Percentiles rank a stretch among this genome's conserved stretches.
phyloP scores from a whole-genome alignment of 2,113 vertebrate genomes.

The Laticauda laticaudata region DNA sequence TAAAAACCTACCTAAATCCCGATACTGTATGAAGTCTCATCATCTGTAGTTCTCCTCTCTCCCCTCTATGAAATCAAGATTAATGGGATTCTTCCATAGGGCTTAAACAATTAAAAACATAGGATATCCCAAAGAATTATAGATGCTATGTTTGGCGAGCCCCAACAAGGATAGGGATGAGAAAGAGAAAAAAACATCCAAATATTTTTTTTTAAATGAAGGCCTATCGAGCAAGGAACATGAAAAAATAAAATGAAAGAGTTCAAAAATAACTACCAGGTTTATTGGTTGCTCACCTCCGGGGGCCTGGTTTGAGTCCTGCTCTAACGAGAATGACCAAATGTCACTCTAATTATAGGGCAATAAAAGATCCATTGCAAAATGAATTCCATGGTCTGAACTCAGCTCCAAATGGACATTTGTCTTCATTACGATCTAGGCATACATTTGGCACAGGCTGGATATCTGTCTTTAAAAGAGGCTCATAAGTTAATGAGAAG shows the following conservation, averaged over 20 bases:
- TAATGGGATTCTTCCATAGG: background rate
- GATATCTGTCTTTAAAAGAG: constrained; percentile 60
- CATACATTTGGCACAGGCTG: constrained; percentile 48
- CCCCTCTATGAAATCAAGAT: background rate
- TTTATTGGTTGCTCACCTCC: constrained; percentile 24
- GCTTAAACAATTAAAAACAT: constrained; percentile 2
- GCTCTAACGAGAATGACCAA: constrained; percentile 58
- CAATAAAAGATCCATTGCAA: constrained; percentile 60
- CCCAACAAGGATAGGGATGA: background rate
- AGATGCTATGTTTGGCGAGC: background rate
- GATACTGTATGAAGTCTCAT: background rate
- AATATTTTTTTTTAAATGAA: background rate
- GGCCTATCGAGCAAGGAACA: background rate
- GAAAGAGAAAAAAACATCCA: background rate
- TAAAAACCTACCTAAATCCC: background rate
- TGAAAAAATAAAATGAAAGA: background rate
- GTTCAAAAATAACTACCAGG: constrained; percentile 27
- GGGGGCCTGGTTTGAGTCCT: constrained; percentile 54
- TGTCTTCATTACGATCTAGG: constrained; percentile 66
- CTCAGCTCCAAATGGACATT: constrained; percentile 64
- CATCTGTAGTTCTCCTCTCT: background rate
- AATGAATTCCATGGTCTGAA: constrained; percentile 66
- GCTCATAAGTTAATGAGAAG: constrained; percentile 52
- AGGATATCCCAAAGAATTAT: background rate
- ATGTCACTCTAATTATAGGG: constrained; percentile 69